phyloP scores from a whole-genome alignment of 2,113 vertebrate species.

The Petrocephalus zakoni region DNA sequence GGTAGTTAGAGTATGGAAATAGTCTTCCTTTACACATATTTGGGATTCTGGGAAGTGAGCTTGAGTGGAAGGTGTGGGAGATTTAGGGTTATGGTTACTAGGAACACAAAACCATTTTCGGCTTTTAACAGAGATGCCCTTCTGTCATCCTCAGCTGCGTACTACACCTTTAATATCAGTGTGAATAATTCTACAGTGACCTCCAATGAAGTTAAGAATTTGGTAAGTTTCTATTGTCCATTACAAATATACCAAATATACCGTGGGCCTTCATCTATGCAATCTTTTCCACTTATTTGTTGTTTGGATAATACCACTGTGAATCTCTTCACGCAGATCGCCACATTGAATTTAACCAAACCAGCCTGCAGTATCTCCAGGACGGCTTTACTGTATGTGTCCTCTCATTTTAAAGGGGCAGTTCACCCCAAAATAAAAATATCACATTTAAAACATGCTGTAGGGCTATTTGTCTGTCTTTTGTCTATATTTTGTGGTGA shows the following conservation, averaged over 20 bases:
- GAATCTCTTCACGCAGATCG: slow-evolving; percentile 30
- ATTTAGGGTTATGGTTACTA: not conserved
- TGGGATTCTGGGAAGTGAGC: not conserved
- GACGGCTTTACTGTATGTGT: not conserved
- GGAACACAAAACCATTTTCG: not conserved
- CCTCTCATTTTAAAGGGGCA: not conserved
- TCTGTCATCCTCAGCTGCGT: slow-evolving; percentile 42
- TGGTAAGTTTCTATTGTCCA: slow-evolving; percentile 37
- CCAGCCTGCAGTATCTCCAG: slow-evolving; percentile 24
- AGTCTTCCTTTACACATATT: too few species aligned
- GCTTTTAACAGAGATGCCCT: not conserved
- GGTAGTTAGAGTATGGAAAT: too few species aligned
- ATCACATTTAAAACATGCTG: not conserved
- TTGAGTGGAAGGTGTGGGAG: not conserved
- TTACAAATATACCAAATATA: not conserved
- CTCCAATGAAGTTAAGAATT: not conserved
- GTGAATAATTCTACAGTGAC: not conserved
- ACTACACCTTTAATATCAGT: slow-evolving; percentile 42
- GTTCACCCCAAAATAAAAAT: not conserved
- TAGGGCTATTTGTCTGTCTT: not conserved
- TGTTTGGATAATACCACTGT: not conserved
- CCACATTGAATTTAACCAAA: not conserved
- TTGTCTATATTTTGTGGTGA: not conserved
- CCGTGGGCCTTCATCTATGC: not conserved
- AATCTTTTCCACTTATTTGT: not conserved